phyloP scores from a whole-genome alignment of 2,113 vertebrate species.

The Sprattus sprattus region DNA sequence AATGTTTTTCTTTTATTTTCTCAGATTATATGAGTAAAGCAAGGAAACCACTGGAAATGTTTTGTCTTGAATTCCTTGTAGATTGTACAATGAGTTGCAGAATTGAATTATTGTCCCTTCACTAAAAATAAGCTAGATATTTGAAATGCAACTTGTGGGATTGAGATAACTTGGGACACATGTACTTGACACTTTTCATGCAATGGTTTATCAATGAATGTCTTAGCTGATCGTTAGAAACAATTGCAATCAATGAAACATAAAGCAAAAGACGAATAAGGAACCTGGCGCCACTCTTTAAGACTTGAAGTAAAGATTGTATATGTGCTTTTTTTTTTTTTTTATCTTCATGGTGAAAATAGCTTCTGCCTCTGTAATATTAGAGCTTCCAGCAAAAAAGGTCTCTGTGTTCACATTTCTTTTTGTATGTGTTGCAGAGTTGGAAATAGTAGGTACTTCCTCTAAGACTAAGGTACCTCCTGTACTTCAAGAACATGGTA shows the following conservation, averaged over 20 bases:
- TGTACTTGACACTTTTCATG: conserved; percentile 4
- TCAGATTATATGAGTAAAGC: background rate
- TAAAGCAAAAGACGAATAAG: background rate
- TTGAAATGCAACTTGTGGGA: background rate
- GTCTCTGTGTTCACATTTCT: background rate
- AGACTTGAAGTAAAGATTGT: conserved; percentile 16
- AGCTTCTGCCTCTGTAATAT: conserved; percentile 13
- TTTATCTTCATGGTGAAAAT: background rate
- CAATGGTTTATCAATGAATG: background rate
- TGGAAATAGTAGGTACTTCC: background rate
- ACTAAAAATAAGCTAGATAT: background rate
- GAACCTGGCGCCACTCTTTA: background rate
- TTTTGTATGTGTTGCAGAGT: conserved; percentile 6
- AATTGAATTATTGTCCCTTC: background rate
- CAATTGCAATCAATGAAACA: background rate
- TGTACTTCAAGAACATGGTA: conserved; percentile 9
- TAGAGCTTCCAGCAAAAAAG: conserved; percentile 9
- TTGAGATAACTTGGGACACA: background rate
- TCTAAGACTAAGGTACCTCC: background rate
- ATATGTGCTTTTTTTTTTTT: background rate
- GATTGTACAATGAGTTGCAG: background rate
- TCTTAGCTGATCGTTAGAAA: background rate
- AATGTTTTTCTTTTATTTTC: background rate
- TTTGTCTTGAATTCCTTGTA: background rate
- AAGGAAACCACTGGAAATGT: background rate